Conservation (phyloP, 2,888 invertebrate species). For the Platycheirus rosarum region DNA sequence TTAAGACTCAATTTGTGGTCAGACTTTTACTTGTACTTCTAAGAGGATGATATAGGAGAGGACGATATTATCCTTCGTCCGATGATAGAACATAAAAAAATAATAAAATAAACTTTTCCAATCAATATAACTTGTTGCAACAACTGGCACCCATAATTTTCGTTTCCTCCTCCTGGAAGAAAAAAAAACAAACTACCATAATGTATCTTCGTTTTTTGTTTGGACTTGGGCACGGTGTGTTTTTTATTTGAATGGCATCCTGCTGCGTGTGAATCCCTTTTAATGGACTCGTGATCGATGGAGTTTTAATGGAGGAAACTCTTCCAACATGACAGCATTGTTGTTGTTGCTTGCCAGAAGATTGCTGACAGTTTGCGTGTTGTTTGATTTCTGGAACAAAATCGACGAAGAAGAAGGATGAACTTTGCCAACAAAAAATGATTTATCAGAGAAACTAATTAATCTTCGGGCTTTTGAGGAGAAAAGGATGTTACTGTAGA, state of each 20-base stretch:
- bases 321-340: constrained; percentile 59
- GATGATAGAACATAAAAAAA: background rate
- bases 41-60: background rate
- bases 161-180: background rate
- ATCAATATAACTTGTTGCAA: constrained; percentile 71
- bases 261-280: constrained; percentile 18
- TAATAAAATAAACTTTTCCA: constrained; percentile 41
- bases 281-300: constrained; percentile 67
- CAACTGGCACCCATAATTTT: constrained; percentile 32
- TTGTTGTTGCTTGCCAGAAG: constrained; percentile 40
- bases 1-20: constrained; percentile 48
- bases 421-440: constrained; percentile 44
- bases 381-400: constrained; percentile 27
- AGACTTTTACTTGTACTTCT: background rate
- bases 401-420: background rate
- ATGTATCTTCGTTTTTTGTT: constrained; percentile 11
- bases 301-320: constrained; percentile 67
- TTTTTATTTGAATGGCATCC: constrained; percentile 5
- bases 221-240: background rate
- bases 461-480: constrained; percentile 53
- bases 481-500: constrained; percentile 30
- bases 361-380: constrained; percentile 67
- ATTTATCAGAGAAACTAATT: constrained; percentile 66
- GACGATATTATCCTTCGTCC: constrained; percentile 1
- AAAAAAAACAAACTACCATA: background rate